A percentile compares a stretch with the other conserved stretches of the same genome.
These are phyloP conservation scores for Ramphastos sulfuratus DNA, from an alignment of 2,113 vertebrate genomes.

Conservation along the genomic window DNA sequence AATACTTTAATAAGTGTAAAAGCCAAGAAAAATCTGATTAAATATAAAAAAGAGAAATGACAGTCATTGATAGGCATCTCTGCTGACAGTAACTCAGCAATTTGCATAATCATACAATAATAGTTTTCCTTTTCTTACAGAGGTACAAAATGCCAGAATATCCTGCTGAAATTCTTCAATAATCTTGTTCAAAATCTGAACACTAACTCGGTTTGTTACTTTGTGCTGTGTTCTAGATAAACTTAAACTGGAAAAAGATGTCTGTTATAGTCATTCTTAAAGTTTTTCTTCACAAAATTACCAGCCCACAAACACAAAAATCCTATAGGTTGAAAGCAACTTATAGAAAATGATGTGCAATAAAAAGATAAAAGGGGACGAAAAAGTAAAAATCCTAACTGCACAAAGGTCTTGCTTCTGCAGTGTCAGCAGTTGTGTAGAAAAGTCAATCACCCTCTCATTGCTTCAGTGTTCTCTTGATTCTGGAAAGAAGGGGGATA, in stretches of 20 bases:
- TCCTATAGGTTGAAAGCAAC: background rate
- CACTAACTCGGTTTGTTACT: background rate
- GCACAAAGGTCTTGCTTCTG: background rate
- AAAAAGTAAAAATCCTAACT: background rate
- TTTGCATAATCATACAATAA: background rate
- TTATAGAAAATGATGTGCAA: background rate
- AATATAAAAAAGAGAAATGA: background rate
- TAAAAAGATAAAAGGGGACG: background rate
- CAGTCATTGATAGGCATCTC: background rate
- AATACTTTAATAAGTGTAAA: background rate
- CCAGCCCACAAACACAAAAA: background rate
- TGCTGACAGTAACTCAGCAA: background rate
- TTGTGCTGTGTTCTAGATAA: background rate
- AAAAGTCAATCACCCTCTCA: background rate
- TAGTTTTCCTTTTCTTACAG: background rate
- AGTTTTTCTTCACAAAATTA: background rate
- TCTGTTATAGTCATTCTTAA: background rate
- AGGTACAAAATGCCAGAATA: background rate
- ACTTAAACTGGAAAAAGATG: background rate
- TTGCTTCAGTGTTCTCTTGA: background rate
- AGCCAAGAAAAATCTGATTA: background rate
- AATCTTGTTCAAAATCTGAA: background rate
- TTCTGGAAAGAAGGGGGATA: background rate
- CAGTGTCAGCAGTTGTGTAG: background rate
- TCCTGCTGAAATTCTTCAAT: background rate